Evolutionary conservation across 2,888 invertebrate genomes (phyloP).

Genomic region (Harpagoxenus sublaevis): DNA sequence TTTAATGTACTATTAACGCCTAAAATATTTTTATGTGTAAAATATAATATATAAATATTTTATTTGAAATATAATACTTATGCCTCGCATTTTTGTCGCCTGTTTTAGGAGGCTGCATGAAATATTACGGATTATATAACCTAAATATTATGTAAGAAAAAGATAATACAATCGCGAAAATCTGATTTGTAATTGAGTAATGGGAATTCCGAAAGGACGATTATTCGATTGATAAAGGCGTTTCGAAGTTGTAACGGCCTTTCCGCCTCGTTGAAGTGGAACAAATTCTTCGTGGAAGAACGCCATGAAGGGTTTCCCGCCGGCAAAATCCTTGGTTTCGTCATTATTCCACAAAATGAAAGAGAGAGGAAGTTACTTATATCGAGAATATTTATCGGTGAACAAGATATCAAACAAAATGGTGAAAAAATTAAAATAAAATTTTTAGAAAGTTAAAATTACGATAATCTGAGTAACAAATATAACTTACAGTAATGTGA

Average conservation of each 20-base stretch:
- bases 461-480: not conserved
- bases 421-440: not conserved
- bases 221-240: constrained; percentile 22
- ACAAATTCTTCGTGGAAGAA: constrained; percentile 65
- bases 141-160: not conserved
- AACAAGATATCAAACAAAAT: not conserved
- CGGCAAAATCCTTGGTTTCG: constrained; percentile 21
- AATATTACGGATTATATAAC: constrained; percentile 1
- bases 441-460: not conserved
- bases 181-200: constrained; percentile 34
- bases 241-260: constrained; percentile 73
- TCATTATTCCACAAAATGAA: constrained; percentile 17
- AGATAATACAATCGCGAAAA: constrained; percentile 1
- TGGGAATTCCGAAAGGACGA: constrained; percentile 21
- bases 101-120: not conserved
- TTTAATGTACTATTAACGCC: not conserved
- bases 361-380: constrained; percentile 30
- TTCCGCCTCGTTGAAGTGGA: constrained; percentile 67
- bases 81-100: not conserved
- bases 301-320: constrained; percentile 60
- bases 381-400: not conserved
- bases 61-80: constrained; percentile 10
- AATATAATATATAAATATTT: not conserved
- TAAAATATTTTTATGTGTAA: not conserved
- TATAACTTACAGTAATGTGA: not conserved